phyloP scores from a whole-genome alignment of 2,888 invertebrate genomes.

The Myopa tessellatipennis region DNA sequence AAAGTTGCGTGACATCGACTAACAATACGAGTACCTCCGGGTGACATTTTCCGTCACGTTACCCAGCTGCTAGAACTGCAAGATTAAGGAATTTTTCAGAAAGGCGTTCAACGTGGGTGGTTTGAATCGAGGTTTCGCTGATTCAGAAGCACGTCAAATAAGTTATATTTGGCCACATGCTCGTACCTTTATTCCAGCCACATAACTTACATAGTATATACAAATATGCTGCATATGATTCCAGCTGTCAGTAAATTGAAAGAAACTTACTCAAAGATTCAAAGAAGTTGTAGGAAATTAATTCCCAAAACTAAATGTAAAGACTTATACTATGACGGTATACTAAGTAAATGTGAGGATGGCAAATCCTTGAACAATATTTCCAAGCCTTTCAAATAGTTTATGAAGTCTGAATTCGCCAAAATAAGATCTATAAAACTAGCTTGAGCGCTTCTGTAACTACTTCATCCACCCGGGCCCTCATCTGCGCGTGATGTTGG shows the following conservation, averaged over 20 bases:
- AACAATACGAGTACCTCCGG: conserved; percentile 12
- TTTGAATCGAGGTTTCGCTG: background rate
- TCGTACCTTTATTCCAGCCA: too few species aligned
- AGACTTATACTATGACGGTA: too few species aligned
- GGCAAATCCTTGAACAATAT: too few species aligned
- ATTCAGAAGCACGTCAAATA: background rate
- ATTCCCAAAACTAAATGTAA: too few species aligned
- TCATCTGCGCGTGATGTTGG: background rate
- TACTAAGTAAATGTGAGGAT: too few species aligned
- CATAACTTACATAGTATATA: too few species aligned
- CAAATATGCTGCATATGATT: too few species aligned
- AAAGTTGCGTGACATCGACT: conserved; percentile 26
- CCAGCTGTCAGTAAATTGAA: too few species aligned
- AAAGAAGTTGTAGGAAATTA: too few species aligned
- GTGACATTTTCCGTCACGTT: conserved; percentile 26
- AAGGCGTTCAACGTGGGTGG: conserved; percentile 16
- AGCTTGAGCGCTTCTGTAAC: background rate
- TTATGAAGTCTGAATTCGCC: background rate
- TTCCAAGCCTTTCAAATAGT: background rate
- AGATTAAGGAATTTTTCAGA: background rate
- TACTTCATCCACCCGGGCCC: background rate
- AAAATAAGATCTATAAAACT: background rate
- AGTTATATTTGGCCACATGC: too few species aligned
- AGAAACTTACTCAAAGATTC: too few species aligned
- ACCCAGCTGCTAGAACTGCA: background rate